Evolutionary conservation across 2,797 vertebrate genomes (phyloP).

Genomic region (Tenualosa ilisha): DNA sequence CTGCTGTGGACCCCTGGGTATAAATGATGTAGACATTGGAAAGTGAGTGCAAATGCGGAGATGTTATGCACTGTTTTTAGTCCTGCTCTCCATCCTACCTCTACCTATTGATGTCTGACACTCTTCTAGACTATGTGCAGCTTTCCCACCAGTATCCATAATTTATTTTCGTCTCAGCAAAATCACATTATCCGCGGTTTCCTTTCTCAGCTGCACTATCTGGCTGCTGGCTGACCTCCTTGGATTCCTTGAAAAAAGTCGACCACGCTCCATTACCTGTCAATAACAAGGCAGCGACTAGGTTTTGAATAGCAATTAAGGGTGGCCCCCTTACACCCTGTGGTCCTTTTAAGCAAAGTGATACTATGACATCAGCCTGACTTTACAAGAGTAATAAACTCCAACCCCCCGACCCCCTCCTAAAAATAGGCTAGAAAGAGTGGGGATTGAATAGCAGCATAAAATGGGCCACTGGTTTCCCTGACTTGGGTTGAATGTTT

Average conservation of each 20-base stretch:
- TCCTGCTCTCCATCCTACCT: background rate
- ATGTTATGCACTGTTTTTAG: background rate
- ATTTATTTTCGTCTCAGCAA: constrained; percentile 1
- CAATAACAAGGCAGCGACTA: constrained; percentile 26
- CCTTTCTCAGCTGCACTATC: background rate
- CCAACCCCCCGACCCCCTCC: background rate
- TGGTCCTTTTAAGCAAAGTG: constrained; percentile 18
- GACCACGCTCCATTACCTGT: constrained; percentile 7
- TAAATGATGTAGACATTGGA: background rate
- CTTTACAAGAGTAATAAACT: constrained; percentile 16
- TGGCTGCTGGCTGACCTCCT: background rate
- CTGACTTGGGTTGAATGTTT: background rate
- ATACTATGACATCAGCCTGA: constrained; percentile 23
- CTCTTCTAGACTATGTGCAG: background rate
- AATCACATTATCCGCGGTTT: constrained; percentile 7
- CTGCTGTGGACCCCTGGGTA: background rate
- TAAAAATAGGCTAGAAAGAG: constrained; percentile 16
- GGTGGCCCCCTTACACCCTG: constrained; percentile 2
- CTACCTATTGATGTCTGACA: background rate
- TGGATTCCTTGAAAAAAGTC: background rate
- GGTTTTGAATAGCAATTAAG: constrained; percentile 6
- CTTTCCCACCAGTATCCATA: background rate
- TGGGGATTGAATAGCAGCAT: background rate
- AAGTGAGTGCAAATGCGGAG: background rate
- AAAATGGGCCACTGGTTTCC: background rate